A percentile compares a stretch with the other conserved stretches of the same genome.
Evolutionary conservation across 2,113 vertebrate species (phyloP).

Genomic region (Hippoglossus stenolepis): DNA sequence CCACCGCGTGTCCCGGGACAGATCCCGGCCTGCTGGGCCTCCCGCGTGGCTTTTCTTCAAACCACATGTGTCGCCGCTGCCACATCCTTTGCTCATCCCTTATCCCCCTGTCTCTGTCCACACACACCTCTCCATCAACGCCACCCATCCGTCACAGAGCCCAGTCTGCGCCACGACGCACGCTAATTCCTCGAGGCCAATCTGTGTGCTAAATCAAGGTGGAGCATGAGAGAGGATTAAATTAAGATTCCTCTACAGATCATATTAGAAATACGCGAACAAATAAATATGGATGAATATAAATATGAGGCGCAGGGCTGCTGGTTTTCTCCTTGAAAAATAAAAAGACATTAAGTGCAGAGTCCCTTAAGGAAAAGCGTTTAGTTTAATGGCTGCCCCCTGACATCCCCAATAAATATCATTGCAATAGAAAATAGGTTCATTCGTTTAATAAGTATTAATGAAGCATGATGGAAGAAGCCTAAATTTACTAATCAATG

Average conservation of each 20-base stretch:
- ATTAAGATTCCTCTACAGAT: conserved; percentile 39
- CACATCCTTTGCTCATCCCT: conserved; percentile 66
- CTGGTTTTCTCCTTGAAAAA: no score
- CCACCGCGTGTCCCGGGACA: conserved; percentile 61
- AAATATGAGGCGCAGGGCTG: neutral
- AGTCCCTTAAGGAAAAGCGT: no score
- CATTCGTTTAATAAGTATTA: no score
- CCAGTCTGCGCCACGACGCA: conserved; percentile 9
- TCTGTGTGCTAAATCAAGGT: neutral
- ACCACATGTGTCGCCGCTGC: conserved; percentile 36
- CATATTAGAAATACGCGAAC: neutral
- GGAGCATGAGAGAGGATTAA: conserved; percentile 8
- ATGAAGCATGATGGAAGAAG: no score
- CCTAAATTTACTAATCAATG: no score
- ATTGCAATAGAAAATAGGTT: no score
- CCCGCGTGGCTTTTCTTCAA: conserved; percentile 70
- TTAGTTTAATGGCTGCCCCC: no score
- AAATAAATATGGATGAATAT: conserved; percentile 3
- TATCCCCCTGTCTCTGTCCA: conserved; percentile 32
- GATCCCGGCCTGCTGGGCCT: conserved; percentile 62
- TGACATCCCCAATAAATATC: no score
- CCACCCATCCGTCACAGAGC: conserved; percentile 10
- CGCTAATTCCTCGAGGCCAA: neutral
- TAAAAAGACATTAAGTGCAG: no score
- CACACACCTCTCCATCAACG: conserved; percentile 47